phyloP scores from a whole-genome alignment of 64 coral and sea anemone genomes.

The Stichodactyla mertensii region DNA sequence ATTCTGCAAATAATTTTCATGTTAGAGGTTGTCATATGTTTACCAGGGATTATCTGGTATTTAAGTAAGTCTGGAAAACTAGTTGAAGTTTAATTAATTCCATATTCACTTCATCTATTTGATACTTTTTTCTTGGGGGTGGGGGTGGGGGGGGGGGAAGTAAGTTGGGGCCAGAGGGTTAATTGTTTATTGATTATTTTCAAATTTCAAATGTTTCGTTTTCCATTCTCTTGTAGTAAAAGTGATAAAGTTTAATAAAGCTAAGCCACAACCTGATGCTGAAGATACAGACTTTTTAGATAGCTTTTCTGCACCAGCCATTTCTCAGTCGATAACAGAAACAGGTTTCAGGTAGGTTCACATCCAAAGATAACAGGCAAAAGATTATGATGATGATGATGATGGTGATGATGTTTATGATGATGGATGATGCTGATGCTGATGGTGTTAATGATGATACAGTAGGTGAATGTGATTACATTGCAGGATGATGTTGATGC shows the following conservation, averaged over 20 bases:
- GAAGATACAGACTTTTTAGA: constrained; percentile 60
- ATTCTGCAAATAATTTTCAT: constrained; percentile 78
- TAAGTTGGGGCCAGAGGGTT: no score
- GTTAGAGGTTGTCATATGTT: constrained; percentile 64
- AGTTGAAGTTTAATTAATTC: no score
- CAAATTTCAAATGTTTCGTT: not conserved
- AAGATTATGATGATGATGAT: no score
- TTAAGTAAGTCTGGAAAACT: constrained; percentile 46
- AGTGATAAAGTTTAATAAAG: constrained; percentile 73
- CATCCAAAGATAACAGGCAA: no score
- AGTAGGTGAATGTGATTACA: not conserved
- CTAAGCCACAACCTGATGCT: constrained; percentile 59
- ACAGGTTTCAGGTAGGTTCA: constrained; percentile 70
- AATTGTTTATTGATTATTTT: no score
- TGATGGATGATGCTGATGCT: no score
- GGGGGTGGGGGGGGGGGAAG: no score
- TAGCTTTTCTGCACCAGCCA: constrained; percentile 8
- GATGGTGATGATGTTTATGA: no score
- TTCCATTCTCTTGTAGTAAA: constrained; percentile 25
- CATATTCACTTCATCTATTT: no score
- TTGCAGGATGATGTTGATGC: not conserved
- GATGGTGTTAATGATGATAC: not conserved
- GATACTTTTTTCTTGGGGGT: no score
- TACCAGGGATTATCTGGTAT: constrained; percentile 70
- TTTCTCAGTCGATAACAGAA: constrained; percentile 24